phyloP scores from a whole-genome alignment of 2,888 invertebrate genomes.

The Pyralis farinalis region DNA sequence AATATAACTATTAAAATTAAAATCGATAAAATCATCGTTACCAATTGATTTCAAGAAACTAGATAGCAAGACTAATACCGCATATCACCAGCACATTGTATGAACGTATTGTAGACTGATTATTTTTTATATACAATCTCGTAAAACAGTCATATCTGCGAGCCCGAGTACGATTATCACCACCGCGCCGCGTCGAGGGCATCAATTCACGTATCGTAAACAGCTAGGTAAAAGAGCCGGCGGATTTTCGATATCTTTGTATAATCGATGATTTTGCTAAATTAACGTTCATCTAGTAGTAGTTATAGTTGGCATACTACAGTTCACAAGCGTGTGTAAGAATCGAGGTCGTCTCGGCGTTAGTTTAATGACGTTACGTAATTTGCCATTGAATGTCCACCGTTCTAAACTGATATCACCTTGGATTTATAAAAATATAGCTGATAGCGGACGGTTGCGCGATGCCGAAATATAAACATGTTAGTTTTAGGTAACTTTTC shows the following conservation, averaged over 20 bases:
- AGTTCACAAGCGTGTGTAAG: slow-evolving; percentile 48
- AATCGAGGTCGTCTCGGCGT: slow-evolving; percentile 26
- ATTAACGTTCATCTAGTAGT: slow-evolving; percentile 14
- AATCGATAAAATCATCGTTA: slow-evolving; percentile 42
- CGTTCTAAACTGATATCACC: slow-evolving; percentile 33
- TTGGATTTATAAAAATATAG: slow-evolving; percentile 24
- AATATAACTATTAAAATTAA: slow-evolving; percentile 29
- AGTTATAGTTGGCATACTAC: slow-evolving; percentile 25
- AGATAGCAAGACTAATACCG: slow-evolving; percentile 3
- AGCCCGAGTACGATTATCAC: slow-evolving; percentile 9
- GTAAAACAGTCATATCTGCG: slow-evolving; percentile 14
- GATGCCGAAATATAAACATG: no score
- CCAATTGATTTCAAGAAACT: slow-evolving; percentile 14
- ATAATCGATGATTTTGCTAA: slow-evolving; percentile 6
- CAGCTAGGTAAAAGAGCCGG: slow-evolving; percentile 7
- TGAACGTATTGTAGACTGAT: neutral
- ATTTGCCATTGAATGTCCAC: slow-evolving; percentile 41
- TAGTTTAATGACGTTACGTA: slow-evolving; percentile 38
- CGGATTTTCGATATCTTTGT: slow-evolving; percentile 10
- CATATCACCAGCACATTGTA: neutral
- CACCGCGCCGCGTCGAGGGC: neutral
- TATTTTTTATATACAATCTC: slow-evolving; percentile 6
- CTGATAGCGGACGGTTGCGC: neutral
- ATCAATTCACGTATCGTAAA: neutral
- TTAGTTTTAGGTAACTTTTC: no score